Evolutionary conservation across 2,113 vertebrate species (phyloP).

Genomic region (Gnathonemus echidnorhynchus): DNA sequence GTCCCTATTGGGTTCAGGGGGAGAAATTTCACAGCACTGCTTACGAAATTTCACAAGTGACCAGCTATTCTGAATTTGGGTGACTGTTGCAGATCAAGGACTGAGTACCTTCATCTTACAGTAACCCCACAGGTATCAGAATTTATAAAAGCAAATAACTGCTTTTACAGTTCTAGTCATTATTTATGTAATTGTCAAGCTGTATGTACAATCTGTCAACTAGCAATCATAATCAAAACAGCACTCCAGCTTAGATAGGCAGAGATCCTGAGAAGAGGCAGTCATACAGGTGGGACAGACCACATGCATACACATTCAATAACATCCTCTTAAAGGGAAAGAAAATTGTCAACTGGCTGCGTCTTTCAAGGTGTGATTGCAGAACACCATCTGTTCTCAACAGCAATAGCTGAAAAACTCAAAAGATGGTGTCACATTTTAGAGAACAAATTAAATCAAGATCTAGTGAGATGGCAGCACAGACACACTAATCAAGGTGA

Average conservation of each 20-base stretch:
- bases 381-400: not conserved
- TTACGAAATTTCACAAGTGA: not conserved
- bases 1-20: not conserved
- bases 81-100: not conserved
- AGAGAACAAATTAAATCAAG: not conserved
- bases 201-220: constrained; percentile 3
- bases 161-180: not conserved
- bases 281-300: constrained; percentile 2
- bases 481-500: not conserved
- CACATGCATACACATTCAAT: constrained; percentile 14
- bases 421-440: constrained; percentile 28
- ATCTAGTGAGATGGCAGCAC: not conserved
- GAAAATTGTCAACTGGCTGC: not conserved
- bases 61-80: not conserved
- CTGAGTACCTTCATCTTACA: not conserved
- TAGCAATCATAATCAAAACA: not conserved
- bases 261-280: constrained; percentile 40
- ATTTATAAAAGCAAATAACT: not conserved
- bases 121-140: not conserved
- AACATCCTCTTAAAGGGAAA: not conserved
- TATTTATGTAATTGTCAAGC: not conserved
- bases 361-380: not conserved
- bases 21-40: not conserved
- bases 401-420: constrained; percentile 21
- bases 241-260: constrained; percentile 22